Evolutionary conservation across 2,797 vertebrate genomes (phyloP), one percentile per base, ranked within the genome.

Genomic region (Ptychadena robeensis): DNA sequence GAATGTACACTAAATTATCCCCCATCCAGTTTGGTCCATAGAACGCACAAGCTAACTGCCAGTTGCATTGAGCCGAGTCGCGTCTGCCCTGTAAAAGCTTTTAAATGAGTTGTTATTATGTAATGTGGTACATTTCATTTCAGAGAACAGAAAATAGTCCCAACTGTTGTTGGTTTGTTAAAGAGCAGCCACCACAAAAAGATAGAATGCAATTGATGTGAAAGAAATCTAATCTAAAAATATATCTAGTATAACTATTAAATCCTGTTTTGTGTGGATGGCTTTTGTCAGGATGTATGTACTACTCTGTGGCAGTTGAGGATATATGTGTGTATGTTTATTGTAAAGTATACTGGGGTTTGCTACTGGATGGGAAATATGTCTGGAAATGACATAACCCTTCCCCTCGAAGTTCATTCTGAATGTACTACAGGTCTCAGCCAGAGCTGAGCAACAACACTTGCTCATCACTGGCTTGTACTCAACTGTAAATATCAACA

Each of bases 1-100:
- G 65, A 68, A 48, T 44, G 28, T 34, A 2, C 44, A 69, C 76
- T 79, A 57, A 79, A 79, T 79, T 59, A 79, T 79, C 27, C 65
- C 65, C 37, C 32, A 53, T 67, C 64, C 28, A 9, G n/a, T 28
- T 68, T 53, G 37, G 65, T 57, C 44, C 65, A 35, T 57, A 30
- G n/a, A 59, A 66, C 28, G 48, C 7, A 4, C 37, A 32, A n/a
- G 37, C 59, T 35, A 76, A 76, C 63, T 44, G 61, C 34, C 35
- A 30, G 22, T n/a, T 59, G 25, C 14, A 65, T 65, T 65, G 27
- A 28, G 5, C 18, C 9, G 27, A 9, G 66, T 37, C 15, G 66
- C 22, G 66, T 22, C 61, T 28, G 28, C 18, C 25, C 14, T 22
- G 28, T 10, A 44, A 65, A 65, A n/a, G 32, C 35, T 31, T 27